Evolutionary conservation across 1,140 invertebrate genomes (phyloP).

Genomic region (Cotesia glomerata): DNA sequence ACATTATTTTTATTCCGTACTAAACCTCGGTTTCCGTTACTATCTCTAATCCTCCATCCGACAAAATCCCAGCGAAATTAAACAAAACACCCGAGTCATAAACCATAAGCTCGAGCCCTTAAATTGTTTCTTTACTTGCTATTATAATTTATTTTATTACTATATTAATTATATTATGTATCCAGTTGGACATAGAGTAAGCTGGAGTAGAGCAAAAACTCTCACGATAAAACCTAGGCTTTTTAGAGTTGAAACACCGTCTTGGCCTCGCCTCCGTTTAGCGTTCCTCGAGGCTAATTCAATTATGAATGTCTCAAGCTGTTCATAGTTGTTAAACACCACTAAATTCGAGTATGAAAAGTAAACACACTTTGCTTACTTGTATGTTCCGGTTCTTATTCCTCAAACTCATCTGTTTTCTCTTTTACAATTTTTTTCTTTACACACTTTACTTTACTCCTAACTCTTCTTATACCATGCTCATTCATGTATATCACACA

Average conservation of each 20-base stretch:
- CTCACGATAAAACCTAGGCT: no score
- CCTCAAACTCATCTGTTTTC: background rate
- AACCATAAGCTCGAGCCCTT: constrained; percentile 3
- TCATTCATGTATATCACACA: background rate
- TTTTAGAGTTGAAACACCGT: no score
- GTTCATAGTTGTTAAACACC: background rate
- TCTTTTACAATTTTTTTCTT: background rate
- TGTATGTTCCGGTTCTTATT: constrained; percentile 29
- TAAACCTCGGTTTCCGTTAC: background rate
- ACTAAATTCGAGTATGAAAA: constrained; percentile 21
- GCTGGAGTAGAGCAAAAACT: no score
- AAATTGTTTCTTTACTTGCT: constrained; percentile 4
- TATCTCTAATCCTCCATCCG: no score
- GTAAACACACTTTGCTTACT: constrained; percentile 16
- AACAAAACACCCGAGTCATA: background rate
- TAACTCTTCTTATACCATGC: background rate
- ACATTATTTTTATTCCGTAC: background rate
- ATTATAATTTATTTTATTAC: background rate
- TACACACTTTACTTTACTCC: background rate
- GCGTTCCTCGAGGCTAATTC: constrained; percentile 32
- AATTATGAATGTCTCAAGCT: constrained; percentile 33
- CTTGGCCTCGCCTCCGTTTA: constrained; percentile 24
- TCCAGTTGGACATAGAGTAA: no score
- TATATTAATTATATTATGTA: background rate
- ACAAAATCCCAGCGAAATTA: background rate